Base-by-base conservation (phyloP, 2,797 vertebrate species). In the Enteromius viviparus region DNA sequence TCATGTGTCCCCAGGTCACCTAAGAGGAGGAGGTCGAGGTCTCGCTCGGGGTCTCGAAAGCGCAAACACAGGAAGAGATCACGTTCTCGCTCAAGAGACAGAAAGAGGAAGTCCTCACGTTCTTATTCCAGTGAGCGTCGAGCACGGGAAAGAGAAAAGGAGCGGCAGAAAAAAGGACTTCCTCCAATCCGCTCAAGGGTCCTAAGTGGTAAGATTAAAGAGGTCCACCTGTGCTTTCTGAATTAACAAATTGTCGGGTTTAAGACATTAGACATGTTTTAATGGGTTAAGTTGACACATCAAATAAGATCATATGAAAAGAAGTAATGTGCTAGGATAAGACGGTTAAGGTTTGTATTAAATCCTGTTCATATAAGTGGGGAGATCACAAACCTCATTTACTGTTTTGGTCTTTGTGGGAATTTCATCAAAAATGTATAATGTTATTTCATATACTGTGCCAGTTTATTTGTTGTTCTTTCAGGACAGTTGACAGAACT, bases 41-140 rank as follows among this genome's bases (percentile, higher is more conserved):
- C 98, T 5, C 96, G 98, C 0, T 99, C 98, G 0, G 97, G 97
- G 85, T 99, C 98, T 78, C 95, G 97, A 19, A 99, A 99, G 66
- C 96, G 96, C 3, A 99, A 99, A 82, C 97, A 99, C 87, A 95
- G 98, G 85, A 99, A 99, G 79, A 95, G 98, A 1, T 99, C 98
- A 0, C 96, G 98, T 0, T 98, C 97, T 0, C 96, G 97, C 66
- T 99, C 98, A 45, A 94, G 97, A 88, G 98, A 99, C 81, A 96
- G 98, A 78, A 99, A 99, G 90, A 97, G 97, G 87, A 99, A 99
- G 81, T 96, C 96, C 0, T 99, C 98, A 0, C 94, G 98, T 5
- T 99, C 98, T 0, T 99, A 99, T 82, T 99, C 98, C 1, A 98
- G 98, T 88, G 98, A 99, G 88, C 94, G 98, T 68, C 95, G 96